Percentiles rank a stretch among this genome's conserved stretches.
phyloP scores from a whole-genome alignment of 1,140 invertebrate genomes.

The Maniola jurtina region DNA sequence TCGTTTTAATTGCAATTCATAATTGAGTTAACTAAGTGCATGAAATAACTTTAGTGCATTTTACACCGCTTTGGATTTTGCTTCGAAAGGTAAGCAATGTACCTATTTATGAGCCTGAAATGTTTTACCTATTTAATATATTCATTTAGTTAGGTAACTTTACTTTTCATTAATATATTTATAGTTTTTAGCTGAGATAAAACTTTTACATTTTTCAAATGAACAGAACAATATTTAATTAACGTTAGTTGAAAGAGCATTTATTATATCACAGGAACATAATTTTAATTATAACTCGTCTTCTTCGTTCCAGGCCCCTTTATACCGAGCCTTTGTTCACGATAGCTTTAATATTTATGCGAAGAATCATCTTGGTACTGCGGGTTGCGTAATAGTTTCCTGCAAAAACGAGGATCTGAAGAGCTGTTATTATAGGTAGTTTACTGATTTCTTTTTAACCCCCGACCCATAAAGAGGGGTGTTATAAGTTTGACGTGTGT shows the following conservation, averaged over 20 bases:
- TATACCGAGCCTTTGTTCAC: conserved; percentile 53
- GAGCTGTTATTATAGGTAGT: conserved; percentile 53
- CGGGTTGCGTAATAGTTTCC: conserved; percentile 45
- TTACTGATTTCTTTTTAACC: no score
- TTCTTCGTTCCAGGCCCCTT: conserved; percentile 41
- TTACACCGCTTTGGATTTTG: not conserved
- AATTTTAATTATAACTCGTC: not conserved
- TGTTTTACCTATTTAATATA: no score
- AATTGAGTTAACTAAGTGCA: not conserved
- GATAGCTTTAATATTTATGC: conserved; percentile 54
- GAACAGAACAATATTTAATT: no score
- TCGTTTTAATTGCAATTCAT: not conserved
- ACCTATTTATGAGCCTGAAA: no score
- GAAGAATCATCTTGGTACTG: conserved; percentile 41
- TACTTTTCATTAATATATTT: no score
- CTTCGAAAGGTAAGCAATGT: not conserved
- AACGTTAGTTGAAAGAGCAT: no score
- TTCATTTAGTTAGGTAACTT: no score
- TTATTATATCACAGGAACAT: no score
- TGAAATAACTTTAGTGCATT: not conserved
- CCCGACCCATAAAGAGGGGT: no score
- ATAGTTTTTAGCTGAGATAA: no score
- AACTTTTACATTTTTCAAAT: no score
- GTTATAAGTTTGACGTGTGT: no score
- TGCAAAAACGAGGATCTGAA: conserved; percentile 47